These are phyloP conservation scores for Jacana jacana DNA, from an alignment of 2,113 vertebrate species.

Conservation along the genomic window DNA sequence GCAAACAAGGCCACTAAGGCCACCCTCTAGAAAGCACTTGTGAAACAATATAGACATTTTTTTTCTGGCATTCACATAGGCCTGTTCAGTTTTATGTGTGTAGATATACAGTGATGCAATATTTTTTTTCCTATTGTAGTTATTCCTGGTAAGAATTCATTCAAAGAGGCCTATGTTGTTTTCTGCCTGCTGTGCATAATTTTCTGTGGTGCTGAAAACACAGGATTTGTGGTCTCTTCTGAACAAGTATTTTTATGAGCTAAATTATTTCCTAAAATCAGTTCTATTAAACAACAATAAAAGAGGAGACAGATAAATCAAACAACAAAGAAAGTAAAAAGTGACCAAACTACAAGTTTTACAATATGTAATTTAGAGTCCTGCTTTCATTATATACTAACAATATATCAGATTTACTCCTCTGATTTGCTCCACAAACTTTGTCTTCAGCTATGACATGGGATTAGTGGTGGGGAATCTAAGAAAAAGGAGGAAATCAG, in stretches of 20 bases:
- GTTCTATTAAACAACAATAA: conserved; percentile 9
- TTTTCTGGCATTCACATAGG: neutral
- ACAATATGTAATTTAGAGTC: neutral
- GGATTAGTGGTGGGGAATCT: neutral
- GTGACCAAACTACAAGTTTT: neutral
- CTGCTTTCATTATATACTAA: neutral
- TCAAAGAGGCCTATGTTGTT: neutral
- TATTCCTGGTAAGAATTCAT: neutral
- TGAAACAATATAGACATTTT: neutral
- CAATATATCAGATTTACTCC: neutral
- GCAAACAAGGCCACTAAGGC: neutral
- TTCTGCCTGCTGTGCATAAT: conserved; percentile 55
- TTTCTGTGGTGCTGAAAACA: conserved; percentile 49
- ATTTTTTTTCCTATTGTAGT: conserved; percentile 7
- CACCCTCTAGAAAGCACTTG: neutral
- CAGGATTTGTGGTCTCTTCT: neutral
- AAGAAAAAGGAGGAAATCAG: neutral
- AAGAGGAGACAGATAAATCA: neutral
- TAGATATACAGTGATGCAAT: neutral
- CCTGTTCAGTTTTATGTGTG: neutral
- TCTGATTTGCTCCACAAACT: neutral
- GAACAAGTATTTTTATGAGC: conserved; percentile 37
- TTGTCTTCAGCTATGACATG: neutral
- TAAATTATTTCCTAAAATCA: conserved; percentile 54
- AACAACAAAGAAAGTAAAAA: neutral